phyloP scores from a whole-genome alignment of 2,113 vertebrate species.

The Sinocyclocheilus maitianheensis region DNA sequence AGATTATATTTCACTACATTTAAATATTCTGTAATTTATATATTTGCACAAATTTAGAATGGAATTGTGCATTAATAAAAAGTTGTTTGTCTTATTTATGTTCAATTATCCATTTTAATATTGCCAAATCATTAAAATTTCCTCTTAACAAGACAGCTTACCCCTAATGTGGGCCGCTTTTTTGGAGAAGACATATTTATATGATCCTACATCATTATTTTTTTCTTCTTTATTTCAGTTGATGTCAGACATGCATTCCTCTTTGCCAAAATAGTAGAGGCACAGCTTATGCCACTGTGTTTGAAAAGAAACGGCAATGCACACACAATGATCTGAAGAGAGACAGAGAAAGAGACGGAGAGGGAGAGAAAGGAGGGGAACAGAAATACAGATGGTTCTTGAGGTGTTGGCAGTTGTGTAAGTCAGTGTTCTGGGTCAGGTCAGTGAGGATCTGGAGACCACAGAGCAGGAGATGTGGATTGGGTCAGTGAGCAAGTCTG shows the following conservation, averaged over 20 bases:
- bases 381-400: slow-evolving; percentile 10
- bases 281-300: not conserved
- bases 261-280: not conserved
- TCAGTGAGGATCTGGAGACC: slow-evolving; percentile 56
- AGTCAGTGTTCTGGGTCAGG: slow-evolving; percentile 54
- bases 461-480: slow-evolving; percentile 56
- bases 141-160: too few relatives aligned
- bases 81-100: too few relatives aligned
- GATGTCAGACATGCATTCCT: not conserved
- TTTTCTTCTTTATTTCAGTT: too few relatives aligned
- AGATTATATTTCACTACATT: too few relatives aligned
- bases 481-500: slow-evolving; percentile 11
- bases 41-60: too few relatives aligned
- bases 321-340: not conserved
- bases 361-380: not conserved
- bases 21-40: too few relatives aligned
- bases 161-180: too few relatives aligned
- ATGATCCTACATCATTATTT: too few relatives aligned
- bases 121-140: too few relatives aligned
- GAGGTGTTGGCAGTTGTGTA: slow-evolving; percentile 41
- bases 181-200: too few relatives aligned
- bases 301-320: not conserved
- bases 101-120: too few relatives aligned
- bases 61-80: too few relatives aligned
- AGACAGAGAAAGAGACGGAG: not conserved